A percentile compares a stretch with the other conserved stretches of the same genome.
Evolutionary conservation across 2,113 vertebrate species (phyloP).

Genomic region (Actenoides hombroni): DNA sequence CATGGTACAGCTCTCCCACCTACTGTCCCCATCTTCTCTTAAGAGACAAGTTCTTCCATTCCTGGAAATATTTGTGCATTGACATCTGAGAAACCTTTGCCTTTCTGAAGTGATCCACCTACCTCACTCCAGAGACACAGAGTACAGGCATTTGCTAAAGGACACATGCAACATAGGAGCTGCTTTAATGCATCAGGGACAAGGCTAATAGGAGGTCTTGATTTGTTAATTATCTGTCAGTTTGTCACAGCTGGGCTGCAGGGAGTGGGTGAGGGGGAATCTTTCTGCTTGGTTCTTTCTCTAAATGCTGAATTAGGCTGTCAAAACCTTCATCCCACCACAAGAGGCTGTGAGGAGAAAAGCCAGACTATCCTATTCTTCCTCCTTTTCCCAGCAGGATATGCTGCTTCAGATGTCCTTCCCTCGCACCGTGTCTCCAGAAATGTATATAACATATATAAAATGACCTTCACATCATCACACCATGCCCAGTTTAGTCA

Average conservation of each 20-base stretch:
- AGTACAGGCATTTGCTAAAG: slow-evolving; percentile 48
- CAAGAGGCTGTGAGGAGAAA: slow-evolving; percentile 33
- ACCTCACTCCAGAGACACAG: neutral
- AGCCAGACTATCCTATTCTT: slow-evolving; percentile 15
- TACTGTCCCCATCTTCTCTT: neutral
- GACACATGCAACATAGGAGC: slow-evolving; percentile 53
- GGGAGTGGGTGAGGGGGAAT: slow-evolving; percentile 27
- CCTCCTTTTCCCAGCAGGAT: slow-evolving; percentile 14
- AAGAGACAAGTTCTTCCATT: neutral
- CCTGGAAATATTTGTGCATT: neutral
- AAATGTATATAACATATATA: slow-evolving; percentile 40
- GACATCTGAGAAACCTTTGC: neutral
- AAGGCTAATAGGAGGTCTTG: slow-evolving; percentile 66
- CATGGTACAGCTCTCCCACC: neutral
- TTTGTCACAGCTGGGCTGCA: slow-evolving; percentile 71
- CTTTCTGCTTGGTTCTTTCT: slow-evolving; percentile 43
- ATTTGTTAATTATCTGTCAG: slow-evolving; percentile 74
- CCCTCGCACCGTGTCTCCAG: slow-evolving; percentile 3
- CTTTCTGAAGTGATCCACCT: neutral
- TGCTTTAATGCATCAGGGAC: slow-evolving; percentile 58
- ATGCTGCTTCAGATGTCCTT: slow-evolving; percentile 18
- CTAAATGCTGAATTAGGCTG: slow-evolving; percentile 65
- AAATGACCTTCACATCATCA: slow-evolving; percentile 65
- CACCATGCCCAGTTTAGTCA: slow-evolving; percentile 3
- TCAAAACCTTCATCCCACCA: slow-evolving; percentile 53